A percentile compares a stretch with the other conserved stretches of the same genome.
Conservation (phyloP, 2,888 invertebrate genomes). For the Hypolimnas misippus region DNA sequence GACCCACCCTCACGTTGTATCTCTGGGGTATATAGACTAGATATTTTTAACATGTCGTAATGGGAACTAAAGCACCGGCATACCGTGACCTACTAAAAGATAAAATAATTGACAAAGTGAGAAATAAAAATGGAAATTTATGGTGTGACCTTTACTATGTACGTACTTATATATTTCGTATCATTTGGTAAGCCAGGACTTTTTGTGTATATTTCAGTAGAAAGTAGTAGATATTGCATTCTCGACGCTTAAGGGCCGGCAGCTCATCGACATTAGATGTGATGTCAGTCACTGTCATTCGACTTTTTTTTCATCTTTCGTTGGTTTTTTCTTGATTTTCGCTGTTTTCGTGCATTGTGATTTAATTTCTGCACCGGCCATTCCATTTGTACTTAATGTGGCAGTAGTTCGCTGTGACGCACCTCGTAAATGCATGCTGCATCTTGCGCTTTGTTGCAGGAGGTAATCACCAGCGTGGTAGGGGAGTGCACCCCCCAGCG, state of each 20-base stretch:
- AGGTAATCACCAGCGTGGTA: constrained; percentile 52
- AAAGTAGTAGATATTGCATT: not conserved
- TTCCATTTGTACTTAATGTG: constrained; percentile 32
- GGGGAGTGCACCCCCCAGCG: constrained; percentile 75
- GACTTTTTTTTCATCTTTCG: constrained; percentile 4
- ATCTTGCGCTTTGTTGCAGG: constrained; percentile 58
- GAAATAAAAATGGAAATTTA: too few relatives aligned
- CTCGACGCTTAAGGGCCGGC: not conserved
- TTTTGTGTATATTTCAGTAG: not conserved
- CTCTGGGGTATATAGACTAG: not conserved
- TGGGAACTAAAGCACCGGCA: too few relatives aligned
- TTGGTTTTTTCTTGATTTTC: not conserved
- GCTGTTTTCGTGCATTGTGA: constrained; percentile 9
- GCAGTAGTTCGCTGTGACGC: constrained; percentile 13
- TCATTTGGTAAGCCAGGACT: not conserved
- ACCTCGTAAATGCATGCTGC: not conserved
- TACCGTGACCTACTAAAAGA: not conserved
- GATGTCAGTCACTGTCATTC: constrained; percentile 18
- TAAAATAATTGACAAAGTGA: too few relatives aligned
- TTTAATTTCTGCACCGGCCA: constrained; percentile 21
- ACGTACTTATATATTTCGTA: too few relatives aligned
- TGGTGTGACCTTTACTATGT: too few relatives aligned
- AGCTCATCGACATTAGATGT: not conserved
- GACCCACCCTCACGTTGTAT: not conserved
- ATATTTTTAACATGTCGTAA: too few relatives aligned